Evolutionary conservation across 2,113 vertebrate species (phyloP), one percentile per base, ranked within the genome.

Genomic region (Cochlearius cochlearius): DNA sequence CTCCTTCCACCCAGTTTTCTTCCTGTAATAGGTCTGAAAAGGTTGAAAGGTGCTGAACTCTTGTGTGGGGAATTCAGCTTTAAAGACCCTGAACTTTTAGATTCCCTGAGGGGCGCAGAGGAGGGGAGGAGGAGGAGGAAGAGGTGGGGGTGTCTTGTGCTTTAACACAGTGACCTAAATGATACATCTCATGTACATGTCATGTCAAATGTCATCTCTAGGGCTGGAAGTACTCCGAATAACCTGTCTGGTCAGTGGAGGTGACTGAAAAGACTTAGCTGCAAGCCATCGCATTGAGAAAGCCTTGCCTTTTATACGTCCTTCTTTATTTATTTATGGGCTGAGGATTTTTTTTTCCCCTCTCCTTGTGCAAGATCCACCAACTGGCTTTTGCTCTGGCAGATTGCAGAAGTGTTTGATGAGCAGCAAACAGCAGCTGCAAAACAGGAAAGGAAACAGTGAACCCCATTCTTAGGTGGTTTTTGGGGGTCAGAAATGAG

Each of bases 41-140:
- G 90, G 94, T 96, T 95, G 94, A 97, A 96, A 97, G 97, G 95
- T 96, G 94, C 92, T 96, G 97, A 96, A 96, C 95, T 90, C 90
- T 74, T 81, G 93, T 88, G 81, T 5, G 2, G 76, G 74, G 94
- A 96, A 97, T 94, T 94, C 88, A 84, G 29, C 93, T 96, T 95
- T 86, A 95, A 97, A 96, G 97, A 92, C 82, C 78, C 85, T 96
- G 94, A 96, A 96, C 95, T 92, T 80, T 86, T 52, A 82, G 69
- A 91, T 95, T 86, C 89, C 97, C 97, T 8, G 58, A 92, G 95
- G 96, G 97, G 16, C 1, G 12, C 23, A 12, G 69, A 53, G 74
- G 56, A 83, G 79, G 92, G 88, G 59, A 92, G 72, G 91, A 92
- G 86, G 87, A 95, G 73, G 95, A 96, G 43, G 39, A 7, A 9